A percentile compares a stretch with the other conserved stretches of the same genome.
Conservation (phyloP, 2,113 vertebrate species). For the Ptyas mucosa region DNA sequence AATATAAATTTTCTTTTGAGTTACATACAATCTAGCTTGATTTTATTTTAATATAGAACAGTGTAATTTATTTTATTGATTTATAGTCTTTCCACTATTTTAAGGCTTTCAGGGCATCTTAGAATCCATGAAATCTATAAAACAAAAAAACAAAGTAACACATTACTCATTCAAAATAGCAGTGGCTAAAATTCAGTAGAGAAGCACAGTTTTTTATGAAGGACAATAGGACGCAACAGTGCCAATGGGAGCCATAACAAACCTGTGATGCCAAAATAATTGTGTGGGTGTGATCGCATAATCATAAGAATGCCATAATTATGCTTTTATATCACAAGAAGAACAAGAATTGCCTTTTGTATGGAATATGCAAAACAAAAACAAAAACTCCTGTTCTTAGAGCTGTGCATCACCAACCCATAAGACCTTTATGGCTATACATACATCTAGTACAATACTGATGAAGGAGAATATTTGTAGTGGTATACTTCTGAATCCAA, state of each 20-base stretch:
- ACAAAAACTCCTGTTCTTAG: neutral
- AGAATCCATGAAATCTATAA: neutral
- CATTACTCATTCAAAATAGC: neutral
- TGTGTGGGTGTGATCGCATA: neutral
- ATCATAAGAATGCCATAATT: neutral
- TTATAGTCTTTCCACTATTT: neutral
- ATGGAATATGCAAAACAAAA: neutral
- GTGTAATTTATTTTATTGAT: neutral
- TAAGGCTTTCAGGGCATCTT: neutral
- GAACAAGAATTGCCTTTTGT: neutral
- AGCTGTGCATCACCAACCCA: neutral
- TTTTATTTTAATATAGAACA: neutral
- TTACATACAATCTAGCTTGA: neutral
- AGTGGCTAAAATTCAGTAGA: neutral
- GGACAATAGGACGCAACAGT: neutral
- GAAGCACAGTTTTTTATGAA: neutral
- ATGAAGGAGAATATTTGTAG: neutral
- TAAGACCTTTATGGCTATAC: neutral
- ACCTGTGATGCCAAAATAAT: neutral
- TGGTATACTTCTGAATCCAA: neutral
- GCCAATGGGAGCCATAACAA: neutral
- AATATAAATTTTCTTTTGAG: neutral
- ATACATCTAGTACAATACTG: neutral
- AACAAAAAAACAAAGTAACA: neutral
- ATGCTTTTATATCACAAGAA: neutral